phyloP scores from a whole-genome alignment of 2,113 vertebrate genomes.

The Hippocampus comes region DNA sequence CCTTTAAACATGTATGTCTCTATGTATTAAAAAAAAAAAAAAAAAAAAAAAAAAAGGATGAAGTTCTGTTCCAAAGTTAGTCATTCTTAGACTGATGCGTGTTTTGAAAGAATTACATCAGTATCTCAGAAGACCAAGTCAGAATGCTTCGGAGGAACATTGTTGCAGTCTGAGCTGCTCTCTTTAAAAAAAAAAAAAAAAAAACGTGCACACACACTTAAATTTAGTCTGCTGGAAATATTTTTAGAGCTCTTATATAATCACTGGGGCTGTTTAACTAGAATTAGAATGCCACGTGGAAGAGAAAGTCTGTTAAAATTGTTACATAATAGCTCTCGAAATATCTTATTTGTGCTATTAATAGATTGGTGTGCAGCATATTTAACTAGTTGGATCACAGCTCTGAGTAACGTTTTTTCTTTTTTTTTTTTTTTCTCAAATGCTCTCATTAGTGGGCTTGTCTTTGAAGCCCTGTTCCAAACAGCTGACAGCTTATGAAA shows the following conservation, averaged over 20 bases:
- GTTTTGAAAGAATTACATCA: not conserved
- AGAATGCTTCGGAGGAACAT: slow-evolving; percentile 21
- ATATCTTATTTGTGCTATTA: slow-evolving; percentile 44
- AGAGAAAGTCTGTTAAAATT: slow-evolving; percentile 43
- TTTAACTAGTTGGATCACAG: slow-evolving; percentile 32
- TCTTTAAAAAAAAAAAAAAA: slow-evolving; percentile 16
- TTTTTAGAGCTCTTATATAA: slow-evolving; percentile 55
- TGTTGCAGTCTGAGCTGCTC: slow-evolving; percentile 21
- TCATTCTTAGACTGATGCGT: not conserved
- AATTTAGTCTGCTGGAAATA: slow-evolving; percentile 30
- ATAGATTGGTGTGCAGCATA: slow-evolving; percentile 32
- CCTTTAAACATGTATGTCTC: not conserved
- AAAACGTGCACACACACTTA: slow-evolving; percentile 8
- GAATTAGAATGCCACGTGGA: slow-evolving; percentile 26
- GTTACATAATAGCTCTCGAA: slow-evolving; percentile 47
- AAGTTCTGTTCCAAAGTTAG: not conserved
- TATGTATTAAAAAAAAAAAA: not conserved
- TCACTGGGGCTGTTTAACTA: slow-evolving; percentile 25
- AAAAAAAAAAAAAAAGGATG: not conserved
- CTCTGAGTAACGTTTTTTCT: slow-evolving; percentile 1
- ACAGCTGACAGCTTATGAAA: slow-evolving; percentile 21
- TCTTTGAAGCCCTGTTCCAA: slow-evolving; percentile 23
- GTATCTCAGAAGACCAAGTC: not conserved
- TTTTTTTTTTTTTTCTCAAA: not conserved
- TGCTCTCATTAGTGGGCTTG: slow-evolving; percentile 21